Evolutionary conservation across 35 echinoderm and acorn worm species (phyloP), one percentile per base, ranked within the genome.

Genomic region (Ophiothrix spiculata): DNA sequence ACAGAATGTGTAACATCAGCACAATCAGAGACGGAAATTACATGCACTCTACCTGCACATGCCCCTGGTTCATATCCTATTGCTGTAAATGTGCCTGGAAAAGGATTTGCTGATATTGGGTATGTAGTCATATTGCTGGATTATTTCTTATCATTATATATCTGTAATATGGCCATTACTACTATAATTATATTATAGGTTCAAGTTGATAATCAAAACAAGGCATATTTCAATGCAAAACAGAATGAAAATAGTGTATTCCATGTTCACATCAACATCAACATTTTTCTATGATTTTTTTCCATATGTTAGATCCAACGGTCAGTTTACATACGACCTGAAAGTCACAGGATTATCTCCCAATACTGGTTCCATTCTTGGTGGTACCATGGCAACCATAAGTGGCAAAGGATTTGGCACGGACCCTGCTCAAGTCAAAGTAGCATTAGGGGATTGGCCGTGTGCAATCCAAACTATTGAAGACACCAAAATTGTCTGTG

Each of bases 331-430:
- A 0, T 97, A 93, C 34, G 35, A 86, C 35, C 74, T 97, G 1
- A 76, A 93, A 38, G 90, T 97, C 6, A 84, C 82, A n/a, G 90
- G 87, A 33, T 77, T 97, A 17, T 87, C 80, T 17, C 94, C 94
- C 0, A 75, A 77, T 29, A 78, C 73, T 36, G 94, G 94, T 29
- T 97, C 94, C 32, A 23, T 86, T 32, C 83, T 83, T 60, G 94
- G 94, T 4, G 94, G 88, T 37, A 97, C 94, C 0, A 31, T 79
- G 37, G 78, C 93, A 34, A 90, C 87, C 4, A 56, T 97, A 40
- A 87, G 56, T 31, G 94, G 94, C 8, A 75, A 64, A 15, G 94
- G 94, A 2, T 97, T 97, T 80, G 90, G 94, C 11, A 80, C 35
- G 11, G 64, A 88, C 56, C 4, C 63, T 39, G 37, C 38, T 46